Conservation (phyloP, 2,113 vertebrate species). For the Eulemur macaco region DNA sequence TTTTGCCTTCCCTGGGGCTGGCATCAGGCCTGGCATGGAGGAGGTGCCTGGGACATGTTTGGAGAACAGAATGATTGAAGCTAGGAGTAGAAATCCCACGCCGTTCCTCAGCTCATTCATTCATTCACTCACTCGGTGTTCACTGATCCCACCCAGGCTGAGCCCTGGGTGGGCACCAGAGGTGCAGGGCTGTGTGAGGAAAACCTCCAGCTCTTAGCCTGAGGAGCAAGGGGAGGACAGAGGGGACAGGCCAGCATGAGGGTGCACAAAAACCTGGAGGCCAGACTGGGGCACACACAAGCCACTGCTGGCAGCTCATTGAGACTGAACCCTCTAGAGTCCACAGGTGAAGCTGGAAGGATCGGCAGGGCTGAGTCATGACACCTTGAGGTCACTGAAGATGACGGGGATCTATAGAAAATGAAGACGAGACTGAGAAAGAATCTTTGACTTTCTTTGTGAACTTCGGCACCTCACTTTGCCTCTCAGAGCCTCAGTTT, state of each 20-base stretch:
- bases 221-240: neutral
- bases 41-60: conserved; percentile 52
- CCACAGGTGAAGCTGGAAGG: neutral
- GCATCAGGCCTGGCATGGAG: conserved; percentile 53
- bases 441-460: neutral
- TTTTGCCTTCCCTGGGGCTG: neutral
- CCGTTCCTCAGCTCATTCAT: neutral
- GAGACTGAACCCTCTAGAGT: neutral
- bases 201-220: neutral
- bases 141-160: neutral
- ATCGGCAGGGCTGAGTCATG: neutral
- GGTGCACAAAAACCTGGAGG: neutral
- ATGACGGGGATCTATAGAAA: neutral
- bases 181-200: neutral
- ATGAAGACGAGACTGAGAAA: neutral
- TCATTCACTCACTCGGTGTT: neutral
- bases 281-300: neutral
- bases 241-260: neutral
- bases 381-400: neutral
- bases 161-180: neutral
- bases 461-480: neutral
- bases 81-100: neutral
- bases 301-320: neutral
- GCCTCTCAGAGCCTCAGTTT: neutral
- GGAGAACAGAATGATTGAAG: conserved; percentile 30